Evolutionary conservation across 2,888 invertebrate species (phyloP).

Genomic region (Platycheirus albimanus): DNA sequence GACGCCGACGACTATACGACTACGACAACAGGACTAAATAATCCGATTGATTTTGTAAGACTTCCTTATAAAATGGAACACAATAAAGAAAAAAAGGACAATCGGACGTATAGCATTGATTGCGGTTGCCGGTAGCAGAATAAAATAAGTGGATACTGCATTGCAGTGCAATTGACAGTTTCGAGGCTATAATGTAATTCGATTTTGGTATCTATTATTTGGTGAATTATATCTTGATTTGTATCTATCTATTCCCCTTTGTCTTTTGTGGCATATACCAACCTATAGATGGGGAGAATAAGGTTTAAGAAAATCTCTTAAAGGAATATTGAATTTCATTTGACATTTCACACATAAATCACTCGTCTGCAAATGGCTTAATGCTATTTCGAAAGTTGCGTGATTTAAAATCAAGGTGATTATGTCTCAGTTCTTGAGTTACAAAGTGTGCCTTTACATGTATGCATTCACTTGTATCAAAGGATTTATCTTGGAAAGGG

Average conservation of each 20-base stretch:
- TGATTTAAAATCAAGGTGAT: constrained; percentile 18
- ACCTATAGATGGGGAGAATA: too few relatives aligned
- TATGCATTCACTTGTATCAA: not conserved
- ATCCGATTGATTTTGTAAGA: constrained; percentile 64
- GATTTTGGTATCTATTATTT: constrained; percentile 26
- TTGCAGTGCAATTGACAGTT: constrained; percentile 39
- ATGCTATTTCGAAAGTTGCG: not conserved
- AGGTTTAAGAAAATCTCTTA: not conserved
- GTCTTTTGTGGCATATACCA: not conserved
- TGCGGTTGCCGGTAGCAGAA: not conserved
- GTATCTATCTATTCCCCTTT: not conserved
- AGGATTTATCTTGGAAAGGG: constrained; percentile 12
- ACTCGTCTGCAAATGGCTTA: not conserved
- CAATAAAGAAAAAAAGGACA: constrained; percentile 13
- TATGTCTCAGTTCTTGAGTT: constrained; percentile 16
- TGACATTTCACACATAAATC: not conserved
- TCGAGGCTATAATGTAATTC: constrained; percentile 32
- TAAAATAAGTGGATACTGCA: constrained; percentile 41
- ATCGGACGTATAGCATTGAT: not conserved
- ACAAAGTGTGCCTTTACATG: not conserved
- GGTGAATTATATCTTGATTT: not conserved
- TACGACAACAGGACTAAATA: constrained; percentile 33
- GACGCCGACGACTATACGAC: too few relatives aligned
- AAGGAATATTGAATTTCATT: constrained; percentile 21
- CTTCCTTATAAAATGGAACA: constrained; percentile 36